Evolutionary conservation across 2,113 vertebrate genomes (phyloP), one percentile per base, ranked within the genome.

Genomic region (Platichthys stellatus): DNA sequence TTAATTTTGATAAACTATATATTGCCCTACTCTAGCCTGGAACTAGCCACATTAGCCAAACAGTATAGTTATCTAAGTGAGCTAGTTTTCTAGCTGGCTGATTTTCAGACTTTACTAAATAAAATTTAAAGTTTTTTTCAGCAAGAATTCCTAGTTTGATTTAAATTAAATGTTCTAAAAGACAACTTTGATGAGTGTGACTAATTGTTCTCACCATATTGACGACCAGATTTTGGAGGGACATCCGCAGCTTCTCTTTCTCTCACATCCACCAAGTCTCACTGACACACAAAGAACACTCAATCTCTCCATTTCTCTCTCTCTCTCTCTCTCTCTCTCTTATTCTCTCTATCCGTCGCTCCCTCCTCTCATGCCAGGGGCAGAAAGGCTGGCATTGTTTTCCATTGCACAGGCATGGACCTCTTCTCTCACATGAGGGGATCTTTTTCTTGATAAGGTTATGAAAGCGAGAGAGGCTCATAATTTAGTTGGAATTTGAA

Each of bases 311-410:
- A 7, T 23, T 23, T 23, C 24, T 24, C 24, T 24, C 24, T 24
- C 24, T 24, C 24, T 63, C 35, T 63, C 21, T n/a, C 49, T 35
- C 11, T 67, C 49, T 40, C n/a, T 70, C 60, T 63, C 35, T 59
- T 21, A 18, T 40, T 23, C 11, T 66, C 31, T 49, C 21, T 63
- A 49, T 40, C 53, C 45, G 21, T 31, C 35, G 24, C 63, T 43
- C 51, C 58, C 35, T 54, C 11, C 77, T 72, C 78, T 79, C 77
- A 82, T 81, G 75, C 67, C 77, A 81, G 69, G 62, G 40, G 26
- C 80, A 88, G 77, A 92, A 84, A 87, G 86, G 74, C 86, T 69
- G 69, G 31, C 74, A 86, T 91, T 91, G 89, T 91, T 74, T 86
- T 58, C 79, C 60, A 53, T 47, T 11, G 59, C 38, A 60, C 74